A percentile compares a stretch with the other conserved stretches of the same genome.
These are phyloP conservation scores for Melanostigma gelatinosum DNA, from an alignment of 2,113 vertebrate genomes.

Conservation along the genomic window DNA sequence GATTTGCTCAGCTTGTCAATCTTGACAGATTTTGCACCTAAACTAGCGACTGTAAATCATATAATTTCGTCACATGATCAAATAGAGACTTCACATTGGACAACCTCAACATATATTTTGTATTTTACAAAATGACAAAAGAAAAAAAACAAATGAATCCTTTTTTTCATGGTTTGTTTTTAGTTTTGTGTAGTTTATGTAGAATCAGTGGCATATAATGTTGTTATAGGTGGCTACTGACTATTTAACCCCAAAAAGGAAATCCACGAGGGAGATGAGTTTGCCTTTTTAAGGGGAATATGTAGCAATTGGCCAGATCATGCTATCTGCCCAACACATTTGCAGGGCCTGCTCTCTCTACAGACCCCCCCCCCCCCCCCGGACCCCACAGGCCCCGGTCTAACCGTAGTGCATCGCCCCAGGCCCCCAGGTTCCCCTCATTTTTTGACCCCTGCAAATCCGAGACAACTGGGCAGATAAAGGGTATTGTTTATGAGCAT, in stretches of 20 bases:
- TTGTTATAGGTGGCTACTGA: background rate
- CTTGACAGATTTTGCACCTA: background rate
- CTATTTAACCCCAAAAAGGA: background rate
- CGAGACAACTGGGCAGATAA: conserved; percentile 17
- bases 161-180: background rate
- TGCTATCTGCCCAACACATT: background rate
- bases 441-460: conserved; percentile 46
- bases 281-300: background rate
- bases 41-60: background rate
- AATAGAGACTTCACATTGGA: background rate
- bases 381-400: background rate
- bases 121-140: background rate
- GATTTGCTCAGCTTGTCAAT: background rate
- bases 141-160: background rate
- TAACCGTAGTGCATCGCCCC: background rate
- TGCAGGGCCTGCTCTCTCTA: background rate
- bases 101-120: background rate
- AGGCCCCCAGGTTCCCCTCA: conserved; percentile 23
- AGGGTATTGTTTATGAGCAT: conserved; percentile 58
- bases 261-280: background rate
- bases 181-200: background rate
- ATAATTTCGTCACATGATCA: background rate
- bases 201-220: background rate
- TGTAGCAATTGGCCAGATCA: background rate
- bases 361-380: background rate